Conservation (phyloP, 1,140 invertebrate species). For the Aricia agestis region DNA sequence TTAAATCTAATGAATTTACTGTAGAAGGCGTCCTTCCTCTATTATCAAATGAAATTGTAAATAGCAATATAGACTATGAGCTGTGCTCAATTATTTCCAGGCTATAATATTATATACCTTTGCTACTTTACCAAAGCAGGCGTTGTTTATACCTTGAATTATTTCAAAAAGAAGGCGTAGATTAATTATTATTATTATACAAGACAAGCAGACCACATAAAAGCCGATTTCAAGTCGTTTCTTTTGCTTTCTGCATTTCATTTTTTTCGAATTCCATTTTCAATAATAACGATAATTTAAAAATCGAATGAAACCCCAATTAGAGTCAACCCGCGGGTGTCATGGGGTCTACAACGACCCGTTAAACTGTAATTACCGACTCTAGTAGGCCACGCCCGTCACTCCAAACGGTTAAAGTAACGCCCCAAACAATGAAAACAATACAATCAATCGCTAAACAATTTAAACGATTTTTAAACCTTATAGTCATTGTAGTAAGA, state of each 20-base stretch:
- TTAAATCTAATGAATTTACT: neutral
- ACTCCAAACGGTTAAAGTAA: constrained; percentile 37
- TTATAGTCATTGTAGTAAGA: constrained; percentile 21
- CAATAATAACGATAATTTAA: neutral
- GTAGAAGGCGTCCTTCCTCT: neutral
- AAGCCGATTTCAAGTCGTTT: too few species aligned
- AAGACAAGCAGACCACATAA: too few species aligned
- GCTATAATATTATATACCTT: too few species aligned
- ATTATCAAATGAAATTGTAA: neutral
- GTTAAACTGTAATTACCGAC: constrained; percentile 21
- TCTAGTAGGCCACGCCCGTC: constrained; percentile 19
- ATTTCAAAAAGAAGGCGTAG: too few species aligned
- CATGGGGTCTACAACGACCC: neutral
- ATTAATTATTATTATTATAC: too few species aligned
- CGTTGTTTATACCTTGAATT: too few species aligned
- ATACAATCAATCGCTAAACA: constrained; percentile 33
- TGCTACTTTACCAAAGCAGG: too few species aligned
- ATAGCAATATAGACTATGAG: neutral
- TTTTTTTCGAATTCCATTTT: neutral
- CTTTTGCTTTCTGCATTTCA: neutral
- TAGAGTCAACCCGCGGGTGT: neutral
- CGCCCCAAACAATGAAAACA: constrained; percentile 42
- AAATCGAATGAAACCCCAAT: neutral
- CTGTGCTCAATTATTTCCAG: neutral
- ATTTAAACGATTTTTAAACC: constrained; percentile 35